phyloP scores from a whole-genome alignment of 2,797 vertebrate species.

The Microctenopoma stevenorrisi region DNA sequence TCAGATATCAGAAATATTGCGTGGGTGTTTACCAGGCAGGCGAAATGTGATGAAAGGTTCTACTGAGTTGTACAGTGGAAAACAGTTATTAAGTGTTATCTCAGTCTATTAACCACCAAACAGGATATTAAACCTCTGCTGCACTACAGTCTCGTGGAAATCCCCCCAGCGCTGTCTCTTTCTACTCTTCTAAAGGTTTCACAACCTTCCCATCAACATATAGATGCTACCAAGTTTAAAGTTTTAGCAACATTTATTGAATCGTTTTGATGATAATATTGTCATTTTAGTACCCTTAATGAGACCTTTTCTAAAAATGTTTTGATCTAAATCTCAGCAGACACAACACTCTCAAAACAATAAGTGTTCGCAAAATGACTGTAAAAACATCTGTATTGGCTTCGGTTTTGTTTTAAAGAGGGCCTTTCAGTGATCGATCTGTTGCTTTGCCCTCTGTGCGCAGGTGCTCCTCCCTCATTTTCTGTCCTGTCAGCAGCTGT shows the following conservation, averaged over 20 bases:
- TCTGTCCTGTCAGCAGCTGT: not conserved
- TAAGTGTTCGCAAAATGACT: not conserved
- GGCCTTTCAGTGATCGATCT: conserved; percentile 17
- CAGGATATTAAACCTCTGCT: not conserved
- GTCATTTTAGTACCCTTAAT: not conserved
- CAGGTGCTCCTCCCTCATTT: not conserved
- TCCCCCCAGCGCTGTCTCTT: not conserved
- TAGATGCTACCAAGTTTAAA: not conserved
- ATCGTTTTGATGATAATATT: not conserved
- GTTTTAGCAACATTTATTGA: not conserved
- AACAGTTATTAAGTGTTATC: not conserved
- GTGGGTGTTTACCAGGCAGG: not conserved
- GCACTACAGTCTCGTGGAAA: not conserved
- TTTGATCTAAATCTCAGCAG: not conserved
- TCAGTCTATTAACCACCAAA: not conserved
- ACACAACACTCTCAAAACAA: not conserved
- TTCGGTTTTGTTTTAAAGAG: not conserved
- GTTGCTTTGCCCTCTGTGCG: conserved; percentile 9
- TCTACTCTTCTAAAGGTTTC: too few species aligned
- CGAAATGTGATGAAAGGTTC: not conserved
- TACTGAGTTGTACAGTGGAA: not conserved
- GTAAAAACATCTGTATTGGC: not conserved
- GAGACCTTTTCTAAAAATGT: not conserved
- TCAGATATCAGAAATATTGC: not conserved
- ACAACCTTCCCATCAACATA: too few species aligned